Evolutionary conservation across 2,113 vertebrate genomes (phyloP).

Genomic region (Edolisoma coerulescens): DNA sequence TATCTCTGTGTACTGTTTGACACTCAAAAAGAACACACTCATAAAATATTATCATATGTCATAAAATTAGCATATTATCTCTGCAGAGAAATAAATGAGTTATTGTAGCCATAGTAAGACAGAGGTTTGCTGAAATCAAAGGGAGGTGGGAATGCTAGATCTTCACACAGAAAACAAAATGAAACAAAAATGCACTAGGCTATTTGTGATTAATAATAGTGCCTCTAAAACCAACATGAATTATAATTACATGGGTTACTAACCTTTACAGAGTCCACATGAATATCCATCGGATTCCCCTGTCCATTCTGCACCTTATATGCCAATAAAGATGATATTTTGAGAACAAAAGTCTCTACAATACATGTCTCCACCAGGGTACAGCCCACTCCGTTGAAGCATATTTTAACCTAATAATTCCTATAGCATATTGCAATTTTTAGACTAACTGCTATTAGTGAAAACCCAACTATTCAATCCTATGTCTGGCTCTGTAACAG

Average conservation of each 20-base stretch:
- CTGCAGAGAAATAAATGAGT: neutral
- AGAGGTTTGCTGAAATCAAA: neutral
- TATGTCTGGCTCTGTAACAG: constrained; percentile 37
- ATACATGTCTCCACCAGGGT: neutral
- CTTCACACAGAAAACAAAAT: neutral
- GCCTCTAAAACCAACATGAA: neutral
- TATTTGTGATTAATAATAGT: neutral
- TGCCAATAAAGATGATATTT: neutral
- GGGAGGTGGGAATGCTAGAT: neutral
- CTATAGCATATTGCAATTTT: constrained; percentile 21
- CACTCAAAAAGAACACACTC: neutral
- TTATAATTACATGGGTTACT: neutral
- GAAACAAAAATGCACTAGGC: neutral
- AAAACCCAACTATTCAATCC: constrained; percentile 11
- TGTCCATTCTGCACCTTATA: neutral
- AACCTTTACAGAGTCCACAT: neutral
- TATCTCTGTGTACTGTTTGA: neutral
- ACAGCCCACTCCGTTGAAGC: neutral
- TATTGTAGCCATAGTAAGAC: neutral
- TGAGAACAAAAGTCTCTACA: neutral
- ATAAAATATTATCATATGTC: neutral
- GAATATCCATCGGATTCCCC: neutral
- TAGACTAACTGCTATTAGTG: constrained; percentile 15
- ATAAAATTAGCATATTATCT: neutral
- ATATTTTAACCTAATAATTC: constrained; percentile 7